Percentiles rank a stretch among this genome's conserved stretches.
Evolutionary conservation across 2,113 vertebrate species (phyloP).

Genomic region (Eulemur rufifrons): DNA sequence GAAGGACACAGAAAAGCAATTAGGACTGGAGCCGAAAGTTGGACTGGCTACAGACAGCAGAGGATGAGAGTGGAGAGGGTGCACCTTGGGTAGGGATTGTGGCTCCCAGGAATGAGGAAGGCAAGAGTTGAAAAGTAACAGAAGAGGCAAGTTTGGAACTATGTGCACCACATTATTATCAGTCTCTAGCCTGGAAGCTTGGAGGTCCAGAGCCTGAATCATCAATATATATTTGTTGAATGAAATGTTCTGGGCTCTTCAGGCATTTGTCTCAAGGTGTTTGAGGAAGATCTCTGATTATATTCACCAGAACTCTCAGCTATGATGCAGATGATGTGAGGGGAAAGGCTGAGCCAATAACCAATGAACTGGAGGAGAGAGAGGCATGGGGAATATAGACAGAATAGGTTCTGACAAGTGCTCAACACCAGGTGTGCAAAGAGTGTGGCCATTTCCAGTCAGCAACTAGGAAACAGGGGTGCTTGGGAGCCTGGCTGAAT

Average conservation of each 20-base stretch:
- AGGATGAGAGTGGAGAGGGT: neutral
- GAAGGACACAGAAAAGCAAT: neutral
- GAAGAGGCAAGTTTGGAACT: neutral
- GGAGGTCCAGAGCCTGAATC: neutral
- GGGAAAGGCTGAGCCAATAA: neutral
- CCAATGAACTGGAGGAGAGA: neutral
- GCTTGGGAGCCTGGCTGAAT: neutral
- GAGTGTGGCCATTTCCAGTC: neutral
- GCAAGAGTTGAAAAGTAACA: neutral
- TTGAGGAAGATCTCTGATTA: neutral
- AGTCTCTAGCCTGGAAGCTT: neutral
- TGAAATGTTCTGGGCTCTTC: neutral
- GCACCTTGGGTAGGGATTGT: neutral
- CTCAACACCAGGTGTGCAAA: neutral
- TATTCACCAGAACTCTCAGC: neutral
- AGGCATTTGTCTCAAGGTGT: neutral
- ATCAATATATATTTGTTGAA: neutral
- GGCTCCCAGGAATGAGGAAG: neutral
- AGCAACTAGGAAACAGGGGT: neutral
- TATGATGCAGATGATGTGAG: neutral
- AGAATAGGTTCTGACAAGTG: too few species aligned
- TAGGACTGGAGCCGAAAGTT: neutral
- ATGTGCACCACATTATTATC: neutral
- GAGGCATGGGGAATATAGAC: neutral
- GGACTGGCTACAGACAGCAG: neutral